Conservation (phyloP, 92 coral and sea anemone genomes). For the Actinostola sp. region DNA sequence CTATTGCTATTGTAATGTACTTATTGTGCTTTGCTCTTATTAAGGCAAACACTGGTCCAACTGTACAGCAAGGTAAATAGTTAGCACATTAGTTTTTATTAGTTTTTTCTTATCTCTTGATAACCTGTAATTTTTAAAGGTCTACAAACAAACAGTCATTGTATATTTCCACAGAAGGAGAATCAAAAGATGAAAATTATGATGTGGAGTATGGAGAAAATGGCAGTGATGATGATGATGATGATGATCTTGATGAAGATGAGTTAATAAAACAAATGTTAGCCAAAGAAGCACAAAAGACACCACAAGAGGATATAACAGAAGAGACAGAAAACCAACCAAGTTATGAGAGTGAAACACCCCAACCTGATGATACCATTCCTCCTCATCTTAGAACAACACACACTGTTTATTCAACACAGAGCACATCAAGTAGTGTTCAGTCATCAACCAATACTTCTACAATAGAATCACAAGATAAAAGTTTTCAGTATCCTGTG, state of each 20-base stretch:
- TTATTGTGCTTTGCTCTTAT: not conserved
- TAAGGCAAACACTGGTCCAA: not conserved
- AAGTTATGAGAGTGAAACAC: not conserved
- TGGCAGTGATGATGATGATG: slow-evolving; percentile 55
- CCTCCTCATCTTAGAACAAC: not conserved
- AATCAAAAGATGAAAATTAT: slow-evolving; percentile 29
- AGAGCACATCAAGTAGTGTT: not conserved
- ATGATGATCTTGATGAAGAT: slow-evolving; percentile 89
- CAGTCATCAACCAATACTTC: not conserved
- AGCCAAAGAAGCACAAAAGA: slow-evolving; percentile 85
- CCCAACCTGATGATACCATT: slow-evolving; percentile 9
- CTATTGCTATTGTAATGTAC: not conserved
- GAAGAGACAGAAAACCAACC: no score
- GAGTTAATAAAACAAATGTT: slow-evolving; percentile 94
- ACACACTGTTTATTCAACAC: slow-evolving; percentile 1
- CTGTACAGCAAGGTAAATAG: not conserved
- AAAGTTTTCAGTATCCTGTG: slow-evolving; percentile 63
- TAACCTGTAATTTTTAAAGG: not conserved
- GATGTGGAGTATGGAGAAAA: slow-evolving; percentile 34
- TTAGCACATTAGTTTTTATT: not conserved
- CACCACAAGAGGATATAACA: no score
- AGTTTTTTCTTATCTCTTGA: not conserved
- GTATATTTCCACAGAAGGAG: slow-evolving; percentile 8
- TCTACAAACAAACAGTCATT: not conserved
- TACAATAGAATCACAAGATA: slow-evolving; percentile 2